These are phyloP conservation scores for Anadara kagoshimensis DNA, from an alignment of 1,140 invertebrate genomes.

Conservation along the genomic window DNA sequence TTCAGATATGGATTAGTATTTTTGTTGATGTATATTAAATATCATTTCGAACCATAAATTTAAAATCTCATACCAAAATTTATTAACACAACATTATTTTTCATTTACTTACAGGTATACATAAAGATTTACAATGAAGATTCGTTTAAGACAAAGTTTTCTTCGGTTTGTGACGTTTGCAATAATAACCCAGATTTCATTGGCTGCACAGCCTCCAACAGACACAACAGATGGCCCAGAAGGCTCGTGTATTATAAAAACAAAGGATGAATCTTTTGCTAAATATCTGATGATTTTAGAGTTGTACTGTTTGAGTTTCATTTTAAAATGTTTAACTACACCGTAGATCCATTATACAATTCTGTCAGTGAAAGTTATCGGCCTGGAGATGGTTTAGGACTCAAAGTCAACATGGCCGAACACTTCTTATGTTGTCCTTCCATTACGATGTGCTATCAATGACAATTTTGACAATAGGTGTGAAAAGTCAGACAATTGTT, in stretches of 20 bases:
- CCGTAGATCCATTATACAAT: conserved; percentile 37
- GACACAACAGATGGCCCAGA: too few relatives aligned
- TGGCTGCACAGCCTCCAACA: too few relatives aligned
- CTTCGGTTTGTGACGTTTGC: too few relatives aligned
- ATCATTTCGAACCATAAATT: too few relatives aligned
- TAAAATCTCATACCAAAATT: too few relatives aligned
- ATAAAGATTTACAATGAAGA: too few relatives aligned
- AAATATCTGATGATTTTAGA: conserved; percentile 32
- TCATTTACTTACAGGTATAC: too few relatives aligned
- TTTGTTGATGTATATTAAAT: too few relatives aligned
- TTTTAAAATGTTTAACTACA: conserved; percentile 44
- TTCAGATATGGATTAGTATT: too few relatives aligned
- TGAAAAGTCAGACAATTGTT: conserved; percentile 49
- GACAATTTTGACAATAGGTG: conserved; percentile 66
- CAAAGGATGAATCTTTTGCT: conserved; percentile 25
- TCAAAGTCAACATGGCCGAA: conserved; percentile 64
- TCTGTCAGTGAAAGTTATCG: conserved; percentile 52
- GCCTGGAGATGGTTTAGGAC: conserved; percentile 67
- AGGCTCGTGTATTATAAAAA: conserved; percentile 6
- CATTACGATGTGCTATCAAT: conserved; percentile 70
- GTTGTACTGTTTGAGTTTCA: conserved; percentile 46
- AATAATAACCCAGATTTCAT: too few relatives aligned
- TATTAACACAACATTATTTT: too few relatives aligned
- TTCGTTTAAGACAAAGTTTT: too few relatives aligned
- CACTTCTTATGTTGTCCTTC: conserved; percentile 68